Base-by-base conservation (phyloP, 2,888 invertebrate genomes). In the Dicyrtoma fusca region DNA sequence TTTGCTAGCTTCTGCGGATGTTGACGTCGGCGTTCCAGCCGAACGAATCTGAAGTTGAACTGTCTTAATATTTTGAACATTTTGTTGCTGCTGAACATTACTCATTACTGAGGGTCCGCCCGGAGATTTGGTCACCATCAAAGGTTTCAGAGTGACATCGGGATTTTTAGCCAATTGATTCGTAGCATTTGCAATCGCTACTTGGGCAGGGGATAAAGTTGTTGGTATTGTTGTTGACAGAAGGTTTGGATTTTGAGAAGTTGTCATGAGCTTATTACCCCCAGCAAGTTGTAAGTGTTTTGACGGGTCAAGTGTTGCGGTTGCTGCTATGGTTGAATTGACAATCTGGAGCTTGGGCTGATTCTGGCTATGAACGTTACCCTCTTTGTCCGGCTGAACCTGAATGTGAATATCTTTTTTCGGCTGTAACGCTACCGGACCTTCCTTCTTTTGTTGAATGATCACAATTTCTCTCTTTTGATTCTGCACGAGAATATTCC, bases 161-260 rank as follows among this genome's bases (percentile, higher is more conserved):
- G 71, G 65, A 71, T 71, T 71, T 49, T 71, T 71, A 45, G 71
- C 71, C 11, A 71, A 26, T 34, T 71, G 71, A 59, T 47, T 71
- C 5, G 71, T 65, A 6, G 65, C 64, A 25, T 71, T 71, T 10
- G 65, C 63, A 25, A 71, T 71, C 0, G 63, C 71, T 44, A 63
- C 71, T 44, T 63, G 71, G 1, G 62, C 63, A 4, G 71, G 47
- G 10, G 70, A 62, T 49, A 51, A 66, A 21, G 66, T 19, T 14
- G 17, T 26, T 17, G 51, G 19, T 23, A 51, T 65, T n/a, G 14
- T 55, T 55, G 14, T 21, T 55, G 21, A 17, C 17, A 51, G 4
- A 51, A 10, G 51, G 11, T n/a, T 10, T 21, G 17, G n/a, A 51
- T 13, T 51, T 51, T 10, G n/a, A n/a, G n/a, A n/a, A n/a, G 13